Conservation (phyloP, 2,888 invertebrate species). For the Cheilosia vulpina region DNA sequence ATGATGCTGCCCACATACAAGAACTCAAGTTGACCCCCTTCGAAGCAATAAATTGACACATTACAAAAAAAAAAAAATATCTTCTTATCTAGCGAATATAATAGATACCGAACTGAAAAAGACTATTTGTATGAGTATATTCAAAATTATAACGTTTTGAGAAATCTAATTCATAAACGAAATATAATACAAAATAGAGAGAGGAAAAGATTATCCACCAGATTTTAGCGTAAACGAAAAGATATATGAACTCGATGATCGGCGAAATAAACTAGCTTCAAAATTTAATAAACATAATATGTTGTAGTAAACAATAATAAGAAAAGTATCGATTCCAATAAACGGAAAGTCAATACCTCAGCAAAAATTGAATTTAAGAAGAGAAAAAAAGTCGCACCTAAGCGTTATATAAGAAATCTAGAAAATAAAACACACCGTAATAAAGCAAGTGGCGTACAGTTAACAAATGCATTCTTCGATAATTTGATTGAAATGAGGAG, state of each 20-base stretch:
- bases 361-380: not conserved
- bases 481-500: too few species aligned
- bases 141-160: constrained; percentile 32
- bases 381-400: not conserved
- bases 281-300: constrained; percentile 8
- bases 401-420: not conserved
- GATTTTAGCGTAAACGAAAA: not conserved
- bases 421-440: too few species aligned
- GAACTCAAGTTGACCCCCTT: constrained; percentile 49
- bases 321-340: not conserved
- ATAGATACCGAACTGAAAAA: constrained; percentile 35
- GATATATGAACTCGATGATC: not conserved
- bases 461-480: too few species aligned
- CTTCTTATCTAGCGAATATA: not conserved
- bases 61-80: not conserved
- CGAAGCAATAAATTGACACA: constrained; percentile 41
- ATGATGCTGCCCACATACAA: constrained; percentile 9
- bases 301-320: not conserved
- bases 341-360: constrained; percentile 14
- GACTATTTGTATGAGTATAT: not conserved
- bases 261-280: not conserved
- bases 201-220: constrained; percentile 28
- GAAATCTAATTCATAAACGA: constrained; percentile 12
- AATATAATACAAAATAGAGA: constrained; percentile 5
- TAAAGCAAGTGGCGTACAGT: too few species aligned